A percentile compares a stretch with the other conserved stretches of the same genome.
These are phyloP conservation scores for Falco naumanni DNA, from an alignment of 2,797 vertebrate genomes.

Conservation along the genomic window DNA sequence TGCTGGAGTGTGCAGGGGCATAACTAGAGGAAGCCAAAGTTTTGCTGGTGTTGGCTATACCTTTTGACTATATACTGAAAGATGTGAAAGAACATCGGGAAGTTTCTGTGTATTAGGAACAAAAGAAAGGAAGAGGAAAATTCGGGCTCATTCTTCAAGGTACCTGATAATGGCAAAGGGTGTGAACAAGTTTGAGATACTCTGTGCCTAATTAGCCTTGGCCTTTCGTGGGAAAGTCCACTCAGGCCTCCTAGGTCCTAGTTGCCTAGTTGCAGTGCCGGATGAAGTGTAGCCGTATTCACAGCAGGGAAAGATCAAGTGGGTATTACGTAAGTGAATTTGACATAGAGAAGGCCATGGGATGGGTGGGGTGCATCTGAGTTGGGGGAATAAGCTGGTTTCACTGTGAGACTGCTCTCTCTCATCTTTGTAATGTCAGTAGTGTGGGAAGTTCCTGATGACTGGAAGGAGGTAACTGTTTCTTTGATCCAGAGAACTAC, in stretches of 20 bases:
- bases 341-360: too few species aligned
- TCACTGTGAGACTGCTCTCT: background rate
- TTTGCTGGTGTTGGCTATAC: background rate
- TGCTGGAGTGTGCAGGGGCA: background rate
- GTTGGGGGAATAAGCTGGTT: background rate
- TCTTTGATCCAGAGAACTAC: background rate
- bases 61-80: background rate
- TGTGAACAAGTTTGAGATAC: background rate
- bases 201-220: background rate
- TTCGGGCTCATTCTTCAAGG: fast-evolving
- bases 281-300: background rate
- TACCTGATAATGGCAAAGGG: background rate
- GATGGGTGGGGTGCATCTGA: background rate
- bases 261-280: background rate
- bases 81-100: background rate
- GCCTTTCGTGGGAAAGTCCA: background rate
- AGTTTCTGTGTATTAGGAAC: background rate
- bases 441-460: background rate
- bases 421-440: background rate
- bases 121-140: background rate
- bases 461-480: background rate
- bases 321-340: background rate
- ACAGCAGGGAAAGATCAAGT: background rate
- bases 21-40: background rate
- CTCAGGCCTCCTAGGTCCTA: background rate